Conservation (phyloP, 2,113 vertebrate species). For the Thymallus thymallus region DNA sequence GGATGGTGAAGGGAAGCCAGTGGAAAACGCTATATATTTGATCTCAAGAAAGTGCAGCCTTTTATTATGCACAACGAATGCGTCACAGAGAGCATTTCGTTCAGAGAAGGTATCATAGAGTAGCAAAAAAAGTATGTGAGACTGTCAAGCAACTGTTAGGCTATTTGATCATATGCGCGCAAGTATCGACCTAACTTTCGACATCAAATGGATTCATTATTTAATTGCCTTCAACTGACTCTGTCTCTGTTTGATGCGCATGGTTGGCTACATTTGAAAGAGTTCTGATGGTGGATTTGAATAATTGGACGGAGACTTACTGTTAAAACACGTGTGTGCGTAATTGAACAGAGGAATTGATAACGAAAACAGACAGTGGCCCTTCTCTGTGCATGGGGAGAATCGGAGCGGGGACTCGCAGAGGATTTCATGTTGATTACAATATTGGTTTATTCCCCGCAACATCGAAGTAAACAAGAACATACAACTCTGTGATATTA, state of each 20-base stretch:
- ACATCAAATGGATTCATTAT: no score
- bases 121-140: background rate
- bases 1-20: conserved; percentile 25
- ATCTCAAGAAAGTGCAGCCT: conserved; percentile 4
- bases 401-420: background rate
- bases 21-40: conserved; percentile 20
- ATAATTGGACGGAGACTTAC: no score
- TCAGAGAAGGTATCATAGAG: background rate
- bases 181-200: no score
- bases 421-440: background rate
- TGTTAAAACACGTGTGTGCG: background rate
- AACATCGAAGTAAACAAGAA: background rate
- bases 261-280: no score
- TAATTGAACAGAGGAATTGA: background rate
- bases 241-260: no score
- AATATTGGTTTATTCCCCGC: background rate
- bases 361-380: background rate
- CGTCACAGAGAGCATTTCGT: background rate
- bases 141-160: background rate
- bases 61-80: conserved; percentile 1
- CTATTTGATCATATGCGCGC: background rate
- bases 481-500: no score
- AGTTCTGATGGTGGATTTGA: no score
- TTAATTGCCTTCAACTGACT: no score
- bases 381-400: background rate